Evolutionary conservation across 92 coral and sea anemone genomes (phyloP), one percentile per base, ranked within the genome.

Genomic region (Parazoanthus swiftii): DNA sequence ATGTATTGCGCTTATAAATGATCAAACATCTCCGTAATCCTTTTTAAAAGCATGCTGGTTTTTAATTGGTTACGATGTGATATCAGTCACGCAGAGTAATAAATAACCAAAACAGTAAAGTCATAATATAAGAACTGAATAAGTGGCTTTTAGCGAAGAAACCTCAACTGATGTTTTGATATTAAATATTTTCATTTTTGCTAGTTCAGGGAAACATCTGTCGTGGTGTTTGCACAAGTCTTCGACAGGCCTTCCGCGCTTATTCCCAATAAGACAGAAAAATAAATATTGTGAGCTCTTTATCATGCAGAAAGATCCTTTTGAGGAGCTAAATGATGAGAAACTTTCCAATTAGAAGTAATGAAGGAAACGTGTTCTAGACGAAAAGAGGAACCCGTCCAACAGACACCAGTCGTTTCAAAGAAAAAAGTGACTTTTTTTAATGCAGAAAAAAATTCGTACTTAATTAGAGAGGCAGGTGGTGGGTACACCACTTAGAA

Each of bases 61-160:
- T 63, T 0, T 63, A 54, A 54, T 54, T 54, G 59, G 59, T 54
- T 54, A 20, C 18, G 70, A 63, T 63, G 25, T 0, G 70, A 63
- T 63, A 23, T 23, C 70, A 21, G 16, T 63, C 59, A 54, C 59
- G 20, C 18, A 54, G 59, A 54, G 59, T 14, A 46, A 46, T 58
- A 58, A 7, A 58, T 13, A 7, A 18, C 20, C 2, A 58, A 58
- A 58, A 21, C 70, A 63, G 8, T 63, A 20, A 20, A 23, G 25
- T 63, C 70, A 63, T 5, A 63, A 63, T 63, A 63, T 2, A 63
- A 63, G 59, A 13, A 54, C 59, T 63, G 15, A 63, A 8, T 50
- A 79, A 79, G 82, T 79, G 66, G 67, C 82, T 79, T 79, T 79
- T 80, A 43, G 82, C 29, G 16, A 80, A 58, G 44, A 35, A 80